Percentiles rank a stretch among this genome's conserved stretches.
Evolutionary conservation across 2,113 vertebrate genomes (phyloP).

Genomic region (Percina caprodes): DNA sequence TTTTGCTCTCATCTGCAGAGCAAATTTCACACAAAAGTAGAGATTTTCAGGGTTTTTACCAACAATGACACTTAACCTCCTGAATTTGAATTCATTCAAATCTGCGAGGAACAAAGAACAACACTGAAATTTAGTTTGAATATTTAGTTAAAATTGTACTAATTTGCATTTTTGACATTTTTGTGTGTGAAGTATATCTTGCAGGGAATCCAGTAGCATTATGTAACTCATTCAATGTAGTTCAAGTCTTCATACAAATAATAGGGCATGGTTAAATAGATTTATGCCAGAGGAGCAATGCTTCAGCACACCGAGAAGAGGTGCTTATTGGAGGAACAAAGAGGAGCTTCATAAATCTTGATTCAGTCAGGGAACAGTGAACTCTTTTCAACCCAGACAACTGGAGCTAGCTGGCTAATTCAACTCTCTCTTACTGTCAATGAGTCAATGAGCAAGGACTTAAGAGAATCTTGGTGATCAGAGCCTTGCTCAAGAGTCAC

Average conservation of each 20-base stretch:
- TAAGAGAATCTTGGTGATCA: neutral
- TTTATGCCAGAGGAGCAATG: conserved; percentile 40
- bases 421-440: neutral
- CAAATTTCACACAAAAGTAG: neutral
- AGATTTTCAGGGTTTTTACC: conserved; percentile 1
- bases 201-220: conserved; percentile 38
- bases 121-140: conserved; percentile 18
- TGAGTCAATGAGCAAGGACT: neutral
- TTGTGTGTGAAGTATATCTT: conserved; percentile 16
- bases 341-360: conserved; percentile 31
- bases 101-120: neutral
- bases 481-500: neutral
- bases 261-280: conserved; percentile 9
- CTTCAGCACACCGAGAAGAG: conserved; percentile 30
- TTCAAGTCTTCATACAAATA: conserved; percentile 35
- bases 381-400: conserved; percentile 18
- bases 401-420: neutral
- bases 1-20: conserved; percentile 7
- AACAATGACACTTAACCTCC: neutral
- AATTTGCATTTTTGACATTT: conserved; percentile 27
- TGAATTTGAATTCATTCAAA: neutral
- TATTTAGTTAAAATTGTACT: conserved; percentile 10
- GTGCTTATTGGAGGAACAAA: conserved; percentile 37
- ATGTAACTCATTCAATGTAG: conserved; percentile 40
- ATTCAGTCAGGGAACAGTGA: conserved; percentile 27